A percentile compares a stretch with the other conserved stretches of the same genome.
These are phyloP conservation scores for Bos javanicus DNA, from an alignment of 2,113 vertebrate genomes.

Conservation along the genomic window DNA sequence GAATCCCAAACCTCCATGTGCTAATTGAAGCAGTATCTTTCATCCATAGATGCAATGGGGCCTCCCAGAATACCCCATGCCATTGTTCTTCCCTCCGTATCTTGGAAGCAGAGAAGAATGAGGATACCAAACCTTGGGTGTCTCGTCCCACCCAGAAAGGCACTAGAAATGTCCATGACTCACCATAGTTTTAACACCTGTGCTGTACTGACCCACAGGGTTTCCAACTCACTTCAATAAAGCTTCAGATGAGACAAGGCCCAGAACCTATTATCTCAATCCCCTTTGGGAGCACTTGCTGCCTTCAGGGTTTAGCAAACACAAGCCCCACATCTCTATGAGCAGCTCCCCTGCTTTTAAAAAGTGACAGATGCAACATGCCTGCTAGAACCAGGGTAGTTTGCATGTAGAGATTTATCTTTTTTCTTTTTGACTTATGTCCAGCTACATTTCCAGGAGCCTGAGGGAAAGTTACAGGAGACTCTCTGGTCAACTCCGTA, in stretches of 20 bases:
- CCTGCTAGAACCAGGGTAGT: background rate
- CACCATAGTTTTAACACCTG: background rate
- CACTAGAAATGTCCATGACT: fast-evolving
- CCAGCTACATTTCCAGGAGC: background rate
- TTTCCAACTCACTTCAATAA: background rate
- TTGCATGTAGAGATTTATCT: background rate
- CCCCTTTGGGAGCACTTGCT: background rate
- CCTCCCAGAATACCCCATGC: fast-evolving
- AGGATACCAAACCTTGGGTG: background rate
- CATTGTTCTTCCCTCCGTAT: background rate
- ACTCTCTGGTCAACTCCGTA: background rate
- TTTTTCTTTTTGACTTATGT: background rate
- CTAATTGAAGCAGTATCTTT: background rate
- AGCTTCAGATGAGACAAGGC: background rate
- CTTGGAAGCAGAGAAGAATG: background rate
- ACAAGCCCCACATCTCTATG: background rate
- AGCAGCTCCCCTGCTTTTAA: background rate
- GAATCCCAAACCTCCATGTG: background rate
- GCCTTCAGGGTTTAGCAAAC: background rate
- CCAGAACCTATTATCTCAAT: fast-evolving
- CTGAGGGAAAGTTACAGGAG: background rate
- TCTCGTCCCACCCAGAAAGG: background rate
- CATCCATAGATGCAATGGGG: fast-evolving
- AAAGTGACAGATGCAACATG: fast-evolving
- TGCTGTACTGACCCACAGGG: background rate